phyloP scores from a whole-genome alignment of 1,140 invertebrate species.

The Brachionus plicatilis region DNA sequence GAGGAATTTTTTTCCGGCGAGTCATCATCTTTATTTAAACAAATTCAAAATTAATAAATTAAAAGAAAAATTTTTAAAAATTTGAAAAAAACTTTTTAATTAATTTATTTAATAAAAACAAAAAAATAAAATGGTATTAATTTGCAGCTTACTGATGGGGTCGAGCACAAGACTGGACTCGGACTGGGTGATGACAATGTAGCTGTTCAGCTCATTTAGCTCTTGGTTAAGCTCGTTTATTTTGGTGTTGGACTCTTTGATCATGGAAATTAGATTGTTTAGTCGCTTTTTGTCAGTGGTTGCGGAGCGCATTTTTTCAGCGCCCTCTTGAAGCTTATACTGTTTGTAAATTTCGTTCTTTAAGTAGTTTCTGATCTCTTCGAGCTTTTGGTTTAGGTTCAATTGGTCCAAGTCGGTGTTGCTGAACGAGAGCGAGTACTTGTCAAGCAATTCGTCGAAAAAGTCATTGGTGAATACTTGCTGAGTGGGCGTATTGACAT shows the following conservation, averaged over 20 bases:
- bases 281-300: slow-evolving; percentile 32
- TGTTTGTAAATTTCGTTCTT: slow-evolving; percentile 40
- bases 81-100: not conserved
- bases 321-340: slow-evolving; percentile 38
- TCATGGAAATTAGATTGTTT: not conserved
- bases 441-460: slow-evolving; percentile 2
- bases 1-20: slow-evolving; percentile 25
- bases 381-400: slow-evolving; percentile 30
- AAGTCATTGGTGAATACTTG: slow-evolving; percentile 10
- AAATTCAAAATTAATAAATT: not conserved
- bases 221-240: slow-evolving; percentile 33
- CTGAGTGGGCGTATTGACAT: slow-evolving; percentile 10
- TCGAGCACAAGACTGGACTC: slow-evolving; percentile 30
- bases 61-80: not conserved
- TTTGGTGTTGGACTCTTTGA: slow-evolving; percentile 30
- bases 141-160: not conserved
- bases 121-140: too few relatives aligned
- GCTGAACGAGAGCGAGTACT: not conserved
- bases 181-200: slow-evolving; percentile 19
- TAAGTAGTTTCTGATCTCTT: slow-evolving; percentile 27
- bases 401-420: not conserved
- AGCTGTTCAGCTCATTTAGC: slow-evolving; percentile 25
- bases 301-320: slow-evolving; percentile 36
- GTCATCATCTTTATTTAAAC: slow-evolving; percentile 13
- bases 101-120: too few relatives aligned